Percentiles rank a stretch among this genome's conserved stretches.
Conservation (phyloP, 2,888 invertebrate genomes). For the Marasmarcha lunaedactyla region DNA sequence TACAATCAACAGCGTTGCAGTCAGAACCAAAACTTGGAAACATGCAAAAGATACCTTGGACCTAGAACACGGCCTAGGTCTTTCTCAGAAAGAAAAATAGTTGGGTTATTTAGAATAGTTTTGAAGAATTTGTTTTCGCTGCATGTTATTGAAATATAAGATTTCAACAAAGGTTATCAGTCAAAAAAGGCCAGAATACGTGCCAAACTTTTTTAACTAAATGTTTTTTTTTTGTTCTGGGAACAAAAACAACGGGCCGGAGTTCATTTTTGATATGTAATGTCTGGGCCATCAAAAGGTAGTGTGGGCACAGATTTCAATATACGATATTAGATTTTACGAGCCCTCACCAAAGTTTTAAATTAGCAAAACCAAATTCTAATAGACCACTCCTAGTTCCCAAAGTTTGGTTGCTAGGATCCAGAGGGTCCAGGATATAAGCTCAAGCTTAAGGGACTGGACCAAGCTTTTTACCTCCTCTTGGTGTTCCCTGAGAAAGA, state of each 20-base stretch:
- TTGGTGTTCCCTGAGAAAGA: constrained; percentile 66
- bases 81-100: constrained; percentile 52
- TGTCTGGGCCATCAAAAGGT: too few species aligned
- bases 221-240: too few species aligned
- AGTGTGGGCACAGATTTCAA: too few species aligned
- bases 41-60: constrained; percentile 59
- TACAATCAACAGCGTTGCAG: constrained; percentile 48
- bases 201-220: too few species aligned
- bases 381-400: constrained; percentile 21
- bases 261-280: too few species aligned
- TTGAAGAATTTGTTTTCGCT: constrained; percentile 1
- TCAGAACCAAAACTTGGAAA: constrained; percentile 68
- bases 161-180: too few species aligned
- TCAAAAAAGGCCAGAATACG: too few species aligned
- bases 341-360: too few species aligned
- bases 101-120: constrained; percentile 13
- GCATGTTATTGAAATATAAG: too few species aligned
- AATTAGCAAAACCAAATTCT: background rate
- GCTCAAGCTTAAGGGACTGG: constrained; percentile 51
- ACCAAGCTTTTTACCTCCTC: constrained; percentile 61
- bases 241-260: too few species aligned
- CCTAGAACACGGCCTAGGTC: constrained; percentile 65
- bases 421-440: constrained; percentile 52
- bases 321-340: too few species aligned
- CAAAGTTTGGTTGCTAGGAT: constrained; percentile 59